Conservation (phyloP, 2,797 vertebrate genomes). For the Alcedo quadribrachys region DNA sequence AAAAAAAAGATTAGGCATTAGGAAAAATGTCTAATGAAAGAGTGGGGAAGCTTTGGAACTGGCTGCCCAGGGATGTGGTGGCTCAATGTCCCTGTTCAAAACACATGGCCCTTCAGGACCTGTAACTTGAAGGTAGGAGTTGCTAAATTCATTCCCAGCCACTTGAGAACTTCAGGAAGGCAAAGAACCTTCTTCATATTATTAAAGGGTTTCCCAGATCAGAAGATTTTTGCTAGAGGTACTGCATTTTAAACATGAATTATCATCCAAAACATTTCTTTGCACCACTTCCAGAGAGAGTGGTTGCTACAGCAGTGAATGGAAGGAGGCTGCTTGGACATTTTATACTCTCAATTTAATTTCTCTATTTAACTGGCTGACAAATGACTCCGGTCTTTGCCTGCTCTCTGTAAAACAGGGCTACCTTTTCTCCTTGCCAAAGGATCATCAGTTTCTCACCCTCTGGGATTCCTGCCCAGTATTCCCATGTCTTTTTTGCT, state of each 20-base stretch:
- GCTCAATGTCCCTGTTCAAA: too few species aligned
- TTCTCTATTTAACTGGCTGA: background rate
- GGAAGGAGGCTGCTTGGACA: background rate
- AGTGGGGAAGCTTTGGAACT: too few species aligned
- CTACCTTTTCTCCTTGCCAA: fast-evolving
- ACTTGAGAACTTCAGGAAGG: background rate
- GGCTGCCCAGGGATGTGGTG: too few species aligned
- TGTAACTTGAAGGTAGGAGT: background rate
- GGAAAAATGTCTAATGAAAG: too few species aligned
- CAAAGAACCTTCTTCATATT: background rate
- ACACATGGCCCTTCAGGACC: too few species aligned
- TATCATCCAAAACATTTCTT: background rate
- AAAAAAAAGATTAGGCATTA: too few species aligned
- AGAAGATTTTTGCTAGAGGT: background rate
- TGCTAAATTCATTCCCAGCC: constrained; percentile 4
- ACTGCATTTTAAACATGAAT: background rate
- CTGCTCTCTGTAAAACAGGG: background rate
- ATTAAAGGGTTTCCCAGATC: background rate
- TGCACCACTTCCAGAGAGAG: background rate
- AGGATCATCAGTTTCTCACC: background rate
- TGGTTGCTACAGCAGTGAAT: constrained; percentile 13
- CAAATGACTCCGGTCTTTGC: background rate
- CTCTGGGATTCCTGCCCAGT: background rate
- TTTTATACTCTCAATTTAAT: background rate
- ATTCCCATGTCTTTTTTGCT: background rate